Evolutionary conservation across 2,113 vertebrate genomes (phyloP), one percentile per base, ranked within the genome.

Genomic region (Scomber scombrus): DNA sequence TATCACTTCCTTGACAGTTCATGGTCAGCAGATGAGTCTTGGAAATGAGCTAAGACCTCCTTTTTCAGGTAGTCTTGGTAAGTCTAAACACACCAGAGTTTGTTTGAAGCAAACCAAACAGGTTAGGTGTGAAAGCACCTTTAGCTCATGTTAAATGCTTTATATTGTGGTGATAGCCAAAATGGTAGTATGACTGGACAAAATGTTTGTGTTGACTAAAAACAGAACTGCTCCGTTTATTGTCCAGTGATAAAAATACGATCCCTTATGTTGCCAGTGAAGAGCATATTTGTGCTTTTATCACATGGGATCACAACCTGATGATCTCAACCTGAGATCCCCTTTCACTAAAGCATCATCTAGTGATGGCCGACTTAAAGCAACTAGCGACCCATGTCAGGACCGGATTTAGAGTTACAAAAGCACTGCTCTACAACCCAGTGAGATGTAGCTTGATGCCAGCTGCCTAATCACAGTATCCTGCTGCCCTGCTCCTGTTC

Each of bases 401-500:
- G 57, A 65, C 62, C 66, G 75, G 51, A 81, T 63, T 75, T 66
- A 73, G 72, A 71, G 73, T 79, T 78, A 85, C 73, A 88, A 86
- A 87, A 91, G 85, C 81, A 74, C 49, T 82, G 68, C 54, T 86
- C 73, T 80, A 67, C 31, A 50, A 88, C 75, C 68, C 72, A 56
- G 56, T 84, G 86, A 65, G 66, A 87, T 34, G 63, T 84, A 84
- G 85, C 82, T 81, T 12, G 1, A 49, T 81, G 82, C 84, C 86
- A 89, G 78, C 82, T 78, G 71, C 84, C 81, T 71, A 65, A 72
- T 86, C 81, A 71, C 79, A 80, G 67, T 80, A 71, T 78, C 66
- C 55, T 45, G 55, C 64, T 7, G 43, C 34, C 50, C 9, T 63
- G 73, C 80, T 80, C 72, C 69, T 81, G 81, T 80, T 86, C 57